These are phyloP conservation scores for Cyprinus carpio DNA, from an alignment of 2,113 vertebrate species.

Conservation along the genomic window DNA sequence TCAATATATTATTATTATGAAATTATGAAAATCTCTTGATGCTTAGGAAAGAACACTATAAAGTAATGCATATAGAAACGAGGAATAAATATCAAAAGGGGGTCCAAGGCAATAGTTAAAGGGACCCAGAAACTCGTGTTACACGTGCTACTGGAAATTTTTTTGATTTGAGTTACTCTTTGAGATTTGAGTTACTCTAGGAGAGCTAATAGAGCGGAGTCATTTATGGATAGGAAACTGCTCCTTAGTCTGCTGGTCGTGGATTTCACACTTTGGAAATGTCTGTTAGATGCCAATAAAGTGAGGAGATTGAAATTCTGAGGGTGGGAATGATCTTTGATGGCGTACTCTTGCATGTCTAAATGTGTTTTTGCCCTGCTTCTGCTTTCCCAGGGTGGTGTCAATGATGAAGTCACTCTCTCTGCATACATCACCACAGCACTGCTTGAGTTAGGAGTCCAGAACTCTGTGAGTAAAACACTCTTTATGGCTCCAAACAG, in stretches of 20 bases:
- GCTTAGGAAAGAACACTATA: no score
- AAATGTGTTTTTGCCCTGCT: neutral
- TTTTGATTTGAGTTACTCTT: no score
- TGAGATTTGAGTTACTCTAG: no score
- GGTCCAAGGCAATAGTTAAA: no score
- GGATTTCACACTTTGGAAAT: conserved; percentile 11
- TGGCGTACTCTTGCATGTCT: neutral
- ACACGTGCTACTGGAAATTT: no score
- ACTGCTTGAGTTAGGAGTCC: conserved; percentile 76
- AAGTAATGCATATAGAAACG: no score
- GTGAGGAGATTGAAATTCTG: neutral
- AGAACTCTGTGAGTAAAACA: conserved; percentile 67
- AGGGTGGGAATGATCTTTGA: neutral
- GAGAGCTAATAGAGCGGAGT: neutral
- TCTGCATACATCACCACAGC: conserved; percentile 82
- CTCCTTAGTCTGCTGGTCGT: neutral
- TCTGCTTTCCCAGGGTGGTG: conserved; percentile 76
- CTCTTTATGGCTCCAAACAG: neutral
- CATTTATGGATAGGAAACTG: neutral
- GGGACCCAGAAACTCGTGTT: no score
- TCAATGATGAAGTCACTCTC: conserved; percentile 81
- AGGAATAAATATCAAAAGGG: no score
- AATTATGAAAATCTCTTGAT: no score
- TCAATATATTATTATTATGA: no score
- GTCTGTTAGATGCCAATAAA: neutral